A percentile compares a stretch with the other conserved stretches of the same genome.
Conservation (phyloP, 1,140 invertebrate species). For the Pseudomyrmex gracilis region DNA sequence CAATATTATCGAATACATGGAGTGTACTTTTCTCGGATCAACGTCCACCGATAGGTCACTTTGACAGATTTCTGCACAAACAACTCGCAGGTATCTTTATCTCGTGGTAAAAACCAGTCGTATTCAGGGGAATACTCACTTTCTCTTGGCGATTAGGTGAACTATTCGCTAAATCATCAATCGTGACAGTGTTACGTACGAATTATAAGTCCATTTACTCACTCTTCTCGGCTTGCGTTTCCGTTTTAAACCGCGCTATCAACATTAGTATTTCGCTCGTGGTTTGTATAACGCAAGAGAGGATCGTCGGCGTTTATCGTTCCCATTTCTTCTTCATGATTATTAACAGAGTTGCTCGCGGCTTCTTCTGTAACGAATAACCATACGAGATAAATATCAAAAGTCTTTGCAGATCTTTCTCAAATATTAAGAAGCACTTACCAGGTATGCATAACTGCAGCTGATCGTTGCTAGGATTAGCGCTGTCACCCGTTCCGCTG, state of each 20-base stretch:
- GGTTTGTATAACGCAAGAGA: conserved; percentile 82
- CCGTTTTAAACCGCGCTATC: conserved; percentile 70
- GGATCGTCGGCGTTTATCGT: conserved; percentile 78
- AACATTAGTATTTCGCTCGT: conserved; percentile 79
- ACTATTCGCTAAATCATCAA: not conserved
- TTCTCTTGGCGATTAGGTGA: not conserved
- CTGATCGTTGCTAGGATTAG: conserved; percentile 87
- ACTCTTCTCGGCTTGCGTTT: not conserved
- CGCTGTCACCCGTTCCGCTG: conserved; percentile 87
- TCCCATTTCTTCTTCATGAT: conserved; percentile 79
- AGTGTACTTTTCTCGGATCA: conserved; percentile 4
- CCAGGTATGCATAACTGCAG: conserved; percentile 83
- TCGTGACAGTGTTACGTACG: not conserved
- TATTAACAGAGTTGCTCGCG: conserved; percentile 74
- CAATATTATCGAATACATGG: not conserved
- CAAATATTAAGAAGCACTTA: conserved; percentile 60
- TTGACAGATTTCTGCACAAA: conserved; percentile 20
- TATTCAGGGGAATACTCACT: conserved; percentile 23
- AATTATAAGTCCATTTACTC: not conserved
- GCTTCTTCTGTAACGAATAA: conserved; percentile 76
- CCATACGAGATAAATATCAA: not conserved
- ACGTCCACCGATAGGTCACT: conserved; percentile 29
- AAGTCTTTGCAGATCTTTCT: not conserved
- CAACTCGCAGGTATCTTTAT: conserved; percentile 30
- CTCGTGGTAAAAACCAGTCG: conserved; percentile 17